Evolutionary conservation across 2,888 invertebrate species (phyloP), one percentile per base, ranked within the genome.

Genomic region (Herminia tarsipennalis): DNA sequence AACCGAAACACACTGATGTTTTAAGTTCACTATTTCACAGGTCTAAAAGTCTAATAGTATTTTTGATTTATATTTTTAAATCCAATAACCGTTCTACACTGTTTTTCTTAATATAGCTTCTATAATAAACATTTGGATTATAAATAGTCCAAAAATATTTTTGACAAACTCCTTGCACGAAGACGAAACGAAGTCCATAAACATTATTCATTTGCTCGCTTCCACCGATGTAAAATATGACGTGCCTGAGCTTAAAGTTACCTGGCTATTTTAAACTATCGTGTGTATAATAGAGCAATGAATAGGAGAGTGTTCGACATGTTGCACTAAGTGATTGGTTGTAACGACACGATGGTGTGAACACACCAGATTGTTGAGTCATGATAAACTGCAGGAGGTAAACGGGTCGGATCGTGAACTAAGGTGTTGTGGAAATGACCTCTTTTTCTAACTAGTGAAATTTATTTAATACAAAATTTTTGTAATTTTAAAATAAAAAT

Each of bases 331-430:
- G 28, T 28, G 35, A 35, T 29, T 22, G 43, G 42, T 34, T 27
- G 20, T 28, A 33, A 34, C 20, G 18, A 50, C 41, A 41, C 29
- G 16, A 33, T 44, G 49, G 48, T 66, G 58, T 60, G 63, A 62
- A 70, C 62, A 65, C 57, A 62, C n/a, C n/a, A n/a, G n/a, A n/a
- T 59, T 65, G 66, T 57, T 60, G 64, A 65, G 67, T 51, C 58
- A 62, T 67, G 73, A 71, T 73, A 73, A 69, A 70, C 66, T 59
- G 52, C 55, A 40, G 29, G 41, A 39, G 30, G 27, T 45, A n/a
- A n/a, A 24, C 6, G n/a, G 18, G 12, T 4, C 1, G 4, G 43
- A 43, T 13, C 2, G 6, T 28, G 17, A 18, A n/a, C n/a, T 42
- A 35, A 0, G 1, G 1, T 1, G 1, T 20, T 6, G 1, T 51